phyloP scores from a whole-genome alignment of 2,797 vertebrate species.

The Psittacula echo region DNA sequence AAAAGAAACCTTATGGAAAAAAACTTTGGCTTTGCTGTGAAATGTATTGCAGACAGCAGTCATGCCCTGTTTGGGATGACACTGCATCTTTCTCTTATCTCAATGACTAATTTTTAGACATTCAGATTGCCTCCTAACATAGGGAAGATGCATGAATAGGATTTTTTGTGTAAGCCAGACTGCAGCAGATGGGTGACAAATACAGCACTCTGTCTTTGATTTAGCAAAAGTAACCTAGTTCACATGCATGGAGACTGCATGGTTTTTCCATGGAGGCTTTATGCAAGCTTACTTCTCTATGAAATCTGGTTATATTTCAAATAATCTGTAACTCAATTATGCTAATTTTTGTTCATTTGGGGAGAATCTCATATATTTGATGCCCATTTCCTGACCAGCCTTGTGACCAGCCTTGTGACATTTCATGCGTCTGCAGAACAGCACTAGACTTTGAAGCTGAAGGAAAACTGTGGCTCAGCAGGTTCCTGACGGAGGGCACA shows the following conservation, averaged over 20 bases:
- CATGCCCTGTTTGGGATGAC: not conserved
- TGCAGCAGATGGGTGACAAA: slow-evolving; percentile 31
- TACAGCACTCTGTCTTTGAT: slow-evolving; percentile 18
- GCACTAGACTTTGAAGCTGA: not conserved
- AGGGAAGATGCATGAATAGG: slow-evolving; percentile 23
- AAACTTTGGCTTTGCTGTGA: not conserved
- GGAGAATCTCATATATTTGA: not conserved
- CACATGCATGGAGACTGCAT: not conserved
- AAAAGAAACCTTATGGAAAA: not conserved
- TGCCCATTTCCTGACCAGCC: not conserved
- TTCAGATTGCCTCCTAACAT: slow-evolving; percentile 14
- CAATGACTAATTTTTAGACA: slow-evolving; percentile 20
- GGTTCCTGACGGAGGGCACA: not conserved
- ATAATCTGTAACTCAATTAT: not conserved
- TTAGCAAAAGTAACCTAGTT: slow-evolving; percentile 24
- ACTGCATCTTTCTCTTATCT: not conserved
- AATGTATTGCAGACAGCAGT: not conserved
- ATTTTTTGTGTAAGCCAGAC: slow-evolving; percentile 13
- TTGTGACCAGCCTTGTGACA: not conserved
- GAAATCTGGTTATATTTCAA: not conserved
- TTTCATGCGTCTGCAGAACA: not conserved
- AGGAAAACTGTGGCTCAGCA: not conserved
- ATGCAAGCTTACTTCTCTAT: not conserved
- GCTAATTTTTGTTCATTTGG: not conserved
- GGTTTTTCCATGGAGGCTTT: not conserved